These are phyloP conservation scores for Isurus oxyrinchus DNA, from an alignment of 2,113 vertebrate genomes.

Conservation along the genomic window DNA sequence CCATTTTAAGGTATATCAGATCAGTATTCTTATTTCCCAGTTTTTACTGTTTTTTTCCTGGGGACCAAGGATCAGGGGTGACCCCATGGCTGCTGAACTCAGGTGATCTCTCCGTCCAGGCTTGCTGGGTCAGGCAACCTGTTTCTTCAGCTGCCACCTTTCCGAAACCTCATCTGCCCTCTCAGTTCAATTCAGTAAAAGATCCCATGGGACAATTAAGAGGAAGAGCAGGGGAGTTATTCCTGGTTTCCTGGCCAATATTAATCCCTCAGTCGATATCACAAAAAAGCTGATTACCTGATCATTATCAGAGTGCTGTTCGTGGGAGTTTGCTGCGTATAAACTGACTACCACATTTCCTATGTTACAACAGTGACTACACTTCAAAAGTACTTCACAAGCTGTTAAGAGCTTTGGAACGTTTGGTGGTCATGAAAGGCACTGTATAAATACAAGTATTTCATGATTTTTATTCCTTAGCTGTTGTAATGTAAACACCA, in stretches of 20 bases:
- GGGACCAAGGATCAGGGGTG: background rate
- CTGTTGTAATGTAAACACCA: background rate
- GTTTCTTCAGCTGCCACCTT: background rate
- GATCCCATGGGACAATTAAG: background rate
- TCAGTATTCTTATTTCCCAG: too few relatives aligned
- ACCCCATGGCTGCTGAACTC: background rate
- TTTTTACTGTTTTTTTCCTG: too few relatives aligned
- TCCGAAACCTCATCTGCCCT: background rate
- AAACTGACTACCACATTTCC: background rate
- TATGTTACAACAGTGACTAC: too few relatives aligned
- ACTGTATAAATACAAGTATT: background rate
- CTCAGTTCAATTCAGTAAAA: background rate
- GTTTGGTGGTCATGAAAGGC: background rate
- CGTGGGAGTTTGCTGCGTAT: background rate
- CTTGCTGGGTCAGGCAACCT: too few relatives aligned
- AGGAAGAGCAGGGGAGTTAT: background rate
- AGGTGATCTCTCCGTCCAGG: too few relatives aligned
- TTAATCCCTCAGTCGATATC: background rate
- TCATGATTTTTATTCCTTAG: background rate
- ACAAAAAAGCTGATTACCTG: background rate
- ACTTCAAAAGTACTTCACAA: background rate
- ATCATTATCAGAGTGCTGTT: background rate
- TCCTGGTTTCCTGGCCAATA: background rate
- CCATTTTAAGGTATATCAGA: too few relatives aligned
- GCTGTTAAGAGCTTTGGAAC: background rate